These are phyloP conservation scores for Globia sparganii DNA, from an alignment of 2,888 invertebrate species.

Conservation along the genomic window DNA sequence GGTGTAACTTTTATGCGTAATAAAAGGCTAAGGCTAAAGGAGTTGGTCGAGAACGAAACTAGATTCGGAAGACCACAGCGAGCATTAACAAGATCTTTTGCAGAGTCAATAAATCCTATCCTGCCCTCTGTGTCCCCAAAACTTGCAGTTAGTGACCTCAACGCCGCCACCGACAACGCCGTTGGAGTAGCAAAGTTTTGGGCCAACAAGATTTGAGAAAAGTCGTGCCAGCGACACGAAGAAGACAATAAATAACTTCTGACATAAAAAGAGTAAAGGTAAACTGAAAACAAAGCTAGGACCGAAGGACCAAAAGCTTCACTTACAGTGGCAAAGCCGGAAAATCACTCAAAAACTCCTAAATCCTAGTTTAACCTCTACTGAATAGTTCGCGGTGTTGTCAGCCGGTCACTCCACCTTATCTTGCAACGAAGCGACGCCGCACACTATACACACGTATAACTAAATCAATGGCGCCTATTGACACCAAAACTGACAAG, in stretches of 20 bases:
- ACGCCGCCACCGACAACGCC: not conserved
- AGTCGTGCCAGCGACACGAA: not conserved
- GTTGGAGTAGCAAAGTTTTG: not conserved
- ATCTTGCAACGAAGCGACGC: slow-evolving; percentile 57
- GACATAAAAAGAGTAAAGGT: not conserved
- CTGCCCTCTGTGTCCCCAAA: not conserved
- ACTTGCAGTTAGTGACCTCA: not conserved
- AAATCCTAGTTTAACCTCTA: slow-evolving; percentile 27
- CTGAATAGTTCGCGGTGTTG: slow-evolving; percentile 10
- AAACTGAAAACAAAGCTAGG: not conserved
- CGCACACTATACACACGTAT: slow-evolving; percentile 42
- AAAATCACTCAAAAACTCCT: not conserved
- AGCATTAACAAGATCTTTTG: not conserved
- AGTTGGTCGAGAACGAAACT: not conserved
- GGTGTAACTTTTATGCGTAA: not conserved
- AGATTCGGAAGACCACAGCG: not conserved
- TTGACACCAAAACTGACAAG: slow-evolving; percentile 53
- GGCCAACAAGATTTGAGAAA: not conserved
- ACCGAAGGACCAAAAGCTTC: not conserved
- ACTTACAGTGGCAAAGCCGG: not conserved
- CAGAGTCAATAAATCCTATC: not conserved
- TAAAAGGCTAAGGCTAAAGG: not conserved
- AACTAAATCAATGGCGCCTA: slow-evolving; percentile 58
- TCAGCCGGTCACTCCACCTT: slow-evolving; percentile 55
- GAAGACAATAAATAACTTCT: not conserved